Evolutionary conservation across 2,888 invertebrate species (phyloP), one percentile per base, ranked within the genome.

Genomic region (Nemoura dubitans): DNA sequence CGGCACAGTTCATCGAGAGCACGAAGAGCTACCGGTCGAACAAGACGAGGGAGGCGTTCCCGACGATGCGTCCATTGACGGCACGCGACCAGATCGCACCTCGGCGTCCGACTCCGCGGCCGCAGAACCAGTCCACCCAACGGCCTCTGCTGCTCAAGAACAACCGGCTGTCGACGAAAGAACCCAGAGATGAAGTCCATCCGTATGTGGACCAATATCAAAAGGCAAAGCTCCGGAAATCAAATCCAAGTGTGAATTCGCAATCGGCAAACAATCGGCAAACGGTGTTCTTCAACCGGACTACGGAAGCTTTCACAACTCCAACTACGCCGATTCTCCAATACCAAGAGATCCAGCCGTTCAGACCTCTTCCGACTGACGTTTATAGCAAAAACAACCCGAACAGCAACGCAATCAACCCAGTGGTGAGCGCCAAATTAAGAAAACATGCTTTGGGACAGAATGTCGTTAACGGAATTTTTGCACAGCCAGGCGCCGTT

Each of bases 101-200:
- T 0, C 78, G 26, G 3, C 26, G 1, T 10, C 78, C 78, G 78
- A 28, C 78, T n/a, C 78, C 26, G 27, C 26, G 78, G 43, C 43
- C 85, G 28, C 14, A 59, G 85, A 59, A 59, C n/a, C 42, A 29
- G 43, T 3, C 21, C 30, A 28, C 76, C 28, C 85, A 29, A 59
- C 42, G 87, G 77, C 88, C 88, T 1, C 84, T 86, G 76, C 87
- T 87, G 21, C 87, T 87, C 83, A 87, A 88, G 78, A 88, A 87
- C 84, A 88, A 89, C 80, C 88, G 86, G 36, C 85, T 42, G 10
- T 10, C 3, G 59, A 59, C 59, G 21, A 59, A 21, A 21, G 59
- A 59, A 59, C 10, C 59, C 59, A 21, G 2, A 10, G 59, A 59
- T 21, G 59, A 59, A 10, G 59, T 59, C 59, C 59, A 59, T 59